Base-by-base conservation (phyloP, 1,140 invertebrate genomes). In the Aphelenchoides avenae region DNA sequence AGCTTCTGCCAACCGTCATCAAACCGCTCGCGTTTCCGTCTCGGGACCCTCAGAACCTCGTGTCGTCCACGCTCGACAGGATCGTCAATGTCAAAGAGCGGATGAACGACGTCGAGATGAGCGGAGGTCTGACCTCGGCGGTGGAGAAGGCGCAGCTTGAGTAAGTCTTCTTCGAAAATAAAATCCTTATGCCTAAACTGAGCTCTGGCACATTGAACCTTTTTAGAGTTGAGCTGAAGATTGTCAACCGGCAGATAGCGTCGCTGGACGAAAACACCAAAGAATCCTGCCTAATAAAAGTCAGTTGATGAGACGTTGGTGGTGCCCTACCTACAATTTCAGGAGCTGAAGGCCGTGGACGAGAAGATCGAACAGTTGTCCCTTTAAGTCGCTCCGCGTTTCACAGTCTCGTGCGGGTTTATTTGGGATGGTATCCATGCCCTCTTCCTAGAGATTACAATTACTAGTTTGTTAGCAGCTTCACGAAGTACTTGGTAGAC, bases 21-120 rank as follows among this genome's bases (percentile, higher is more conserved):
- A 34, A 46, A 11, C 64, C 66, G 13, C 22, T 71, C 11, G 18
- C 64, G n/a, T 22, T 51, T 11, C 49, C 59, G 13, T 30, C 43
- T 9, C 15, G 40, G 6, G 68, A 69, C 26, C 66, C 71, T 20
- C 70, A 72, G 37, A 48, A 71, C 34, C 42, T 72, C 34, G 70
- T 74, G 11, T 58, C 68, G 5, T 40, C 39, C 42, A 67, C 67
- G 15, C 31, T 72, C 9, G 70, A 72, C 26, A 41, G 47, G 43
- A 74, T 72, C 33, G 22, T 74, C 20, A 59, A 71, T 48, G 68
- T 72, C 7, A 70, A 68, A 33, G 71, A 75, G 39, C 52, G 64
- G 24, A 63, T 72, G n/a, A 54, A 49, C 30, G 69, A 71, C 41
- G 65, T 67, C 6, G 48, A 66, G 15, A 53, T 43, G 37, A 60